Percentiles rank a stretch among this genome's conserved stretches.
phyloP scores from a whole-genome alignment of 1,140 invertebrate species.

The Bombus confusus region DNA sequence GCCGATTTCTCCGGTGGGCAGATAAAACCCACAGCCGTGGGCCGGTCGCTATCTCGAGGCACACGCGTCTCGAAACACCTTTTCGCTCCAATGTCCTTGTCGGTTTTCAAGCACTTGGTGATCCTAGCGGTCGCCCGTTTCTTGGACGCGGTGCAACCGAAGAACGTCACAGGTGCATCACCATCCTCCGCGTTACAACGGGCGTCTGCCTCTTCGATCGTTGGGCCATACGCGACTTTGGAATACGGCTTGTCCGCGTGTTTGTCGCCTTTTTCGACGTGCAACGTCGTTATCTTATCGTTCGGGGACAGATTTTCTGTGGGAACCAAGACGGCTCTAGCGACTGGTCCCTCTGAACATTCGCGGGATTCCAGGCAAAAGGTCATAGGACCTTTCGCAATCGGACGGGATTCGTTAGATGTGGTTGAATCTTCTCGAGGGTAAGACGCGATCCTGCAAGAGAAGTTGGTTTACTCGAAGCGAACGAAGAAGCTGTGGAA shows the following conservation, averaged over 20 bases:
- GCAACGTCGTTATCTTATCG: conserved; percentile 1
- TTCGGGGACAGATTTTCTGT: not conserved
- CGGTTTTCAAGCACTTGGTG: not conserved
- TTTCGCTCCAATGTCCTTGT: not conserved
- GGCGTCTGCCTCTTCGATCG: not conserved
- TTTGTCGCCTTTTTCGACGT: not conserved
- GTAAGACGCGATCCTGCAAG: not conserved
- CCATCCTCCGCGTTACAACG: not conserved
- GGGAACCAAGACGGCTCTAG: not conserved
- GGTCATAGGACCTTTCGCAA: not conserved
- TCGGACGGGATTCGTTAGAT: not conserved
- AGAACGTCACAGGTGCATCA: conserved; percentile 8
- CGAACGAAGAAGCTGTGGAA: no score
- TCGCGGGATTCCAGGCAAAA: conserved; percentile 43
- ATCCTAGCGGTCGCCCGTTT: conserved; percentile 22
- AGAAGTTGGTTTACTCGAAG: not conserved
- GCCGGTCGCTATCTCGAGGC: not conserved
- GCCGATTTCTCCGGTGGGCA: not conserved
- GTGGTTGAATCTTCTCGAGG: not conserved
- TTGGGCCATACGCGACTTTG: conserved; percentile 15
- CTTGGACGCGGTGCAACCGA: conserved; percentile 40
- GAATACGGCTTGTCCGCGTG: not conserved
- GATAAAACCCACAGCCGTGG: conserved; percentile 19
- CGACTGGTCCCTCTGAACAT: not conserved
- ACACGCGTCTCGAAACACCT: not conserved